Evolutionary conservation across 2,888 invertebrate genomes (phyloP), one percentile per base, ranked within the genome.

Genomic region (Caenorhabditis parvicauda): DNA sequence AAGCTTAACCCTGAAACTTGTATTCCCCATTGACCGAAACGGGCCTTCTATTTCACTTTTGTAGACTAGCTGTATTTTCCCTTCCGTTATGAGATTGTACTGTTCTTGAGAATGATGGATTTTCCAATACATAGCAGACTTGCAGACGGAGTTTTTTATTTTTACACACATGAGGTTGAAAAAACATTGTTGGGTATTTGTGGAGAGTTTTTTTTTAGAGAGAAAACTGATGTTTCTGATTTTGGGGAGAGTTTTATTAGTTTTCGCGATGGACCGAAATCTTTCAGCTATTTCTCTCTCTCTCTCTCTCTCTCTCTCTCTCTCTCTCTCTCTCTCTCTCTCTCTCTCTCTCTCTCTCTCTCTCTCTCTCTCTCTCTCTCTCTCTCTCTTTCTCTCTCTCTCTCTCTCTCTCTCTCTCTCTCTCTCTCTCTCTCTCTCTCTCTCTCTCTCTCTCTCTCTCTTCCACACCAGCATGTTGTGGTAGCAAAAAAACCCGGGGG

Each of bases 401-500:
- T 17, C 6, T 41, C 50, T 22, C 17, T 14, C 49, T n/a, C 39
- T 44, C n/a, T 12, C 38, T 42, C 48, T 47, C 53, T 43, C 22
- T 24, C 29, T 46, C 41, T 28, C 47, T 35, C 27, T 17, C 44
- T 2, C 54, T 50, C 42, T 19, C 46, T 2, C 28, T 48, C 41
- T 24, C 43, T 17, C 38, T 38, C n/a, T 46, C 47, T 48, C 50
- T 43, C 37, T 41, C 39, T 32, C 45, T 35, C 2, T 46, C 45
- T 28, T 44, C 41, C 22, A 44, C 46, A 41, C 41, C n/a, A n/a
- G n/a, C n/a, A n/a, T n/a, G 47, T 44, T 54, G 44, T 22, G 24
- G 43, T 47, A 41, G 51, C 47, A 45, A 28, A 45, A 49, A 50
- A 55, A 55, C 55, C 50, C 50, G 49, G 44, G 54, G 42, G 42